Evolutionary conservation across 2,113 vertebrate genomes (phyloP), one percentile per base, ranked within the genome.

Genomic region (Phoxinus phoxinus): DNA sequence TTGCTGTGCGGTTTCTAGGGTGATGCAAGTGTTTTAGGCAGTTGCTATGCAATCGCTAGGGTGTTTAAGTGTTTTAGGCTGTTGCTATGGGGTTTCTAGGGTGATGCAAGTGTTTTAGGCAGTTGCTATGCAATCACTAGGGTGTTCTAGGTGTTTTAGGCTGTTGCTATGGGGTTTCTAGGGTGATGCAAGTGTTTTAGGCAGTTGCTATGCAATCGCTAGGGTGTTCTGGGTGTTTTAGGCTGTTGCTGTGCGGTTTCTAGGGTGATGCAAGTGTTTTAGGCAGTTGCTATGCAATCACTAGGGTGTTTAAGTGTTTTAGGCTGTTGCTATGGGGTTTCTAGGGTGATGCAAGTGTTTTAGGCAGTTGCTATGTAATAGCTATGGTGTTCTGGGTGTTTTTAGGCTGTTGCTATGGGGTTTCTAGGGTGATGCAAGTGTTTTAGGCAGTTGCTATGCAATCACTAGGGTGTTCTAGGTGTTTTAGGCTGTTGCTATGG

Each of bases 181-280:
- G 1, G 0, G 17, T 10, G 17, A 0, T 35, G 0, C 0, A 3
- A 1, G 30, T 19, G 2, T 32, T 67, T 35, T 3, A 9, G 30
- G 0, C 63, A 0, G 30, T 67, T 35, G 7, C 0, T 30, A 15
- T 65, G 41, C 2, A 41, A 41, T 41, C 0, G 0, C 41, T 41
- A 41, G 41, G 41, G 41, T 2, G 2, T 41, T 41, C 41, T 41
- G 41, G 9, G 8, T 9, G 41, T 41, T 41, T 65, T 7, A 65
- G 27, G 12, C 61, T 15, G 13, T 65, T 65, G 0, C 17, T 67
- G 3, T 21, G 1, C 0, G 0, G 15, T 48, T 19, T 6, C 6
- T 32, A 32, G 15, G 63, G 63, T 35, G 30, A 19, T 67, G 0
- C 8, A 15, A 0, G 4, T 19, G 27, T 32, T 65, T 67, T 32